Evolutionary conservation across 2,113 vertebrate genomes (phyloP).

Genomic region (Dolichotis patagonum): DNA sequence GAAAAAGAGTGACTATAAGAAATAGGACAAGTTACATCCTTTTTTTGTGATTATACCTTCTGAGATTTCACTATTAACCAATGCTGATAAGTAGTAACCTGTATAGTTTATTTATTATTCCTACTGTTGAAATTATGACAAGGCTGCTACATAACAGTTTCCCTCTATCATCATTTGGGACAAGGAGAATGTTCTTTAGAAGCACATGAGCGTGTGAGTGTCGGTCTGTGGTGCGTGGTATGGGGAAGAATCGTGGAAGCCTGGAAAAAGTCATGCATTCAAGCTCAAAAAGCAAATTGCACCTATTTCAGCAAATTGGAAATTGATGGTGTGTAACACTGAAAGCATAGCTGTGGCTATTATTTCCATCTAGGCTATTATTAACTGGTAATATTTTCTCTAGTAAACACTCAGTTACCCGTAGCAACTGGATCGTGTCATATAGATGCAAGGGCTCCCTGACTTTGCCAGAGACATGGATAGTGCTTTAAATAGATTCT

Average conservation of each 20-base stretch:
- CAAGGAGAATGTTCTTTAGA: conserved; percentile 66
- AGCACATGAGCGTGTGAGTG: conserved; percentile 57
- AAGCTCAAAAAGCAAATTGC: conserved; percentile 77
- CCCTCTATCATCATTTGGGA: conserved; percentile 61
- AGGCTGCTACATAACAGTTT: conserved; percentile 38
- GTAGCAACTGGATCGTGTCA: conserved; percentile 76
- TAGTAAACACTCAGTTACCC: conserved; percentile 77
- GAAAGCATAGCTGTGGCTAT: conserved; percentile 75
- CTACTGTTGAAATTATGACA: conserved; percentile 61
- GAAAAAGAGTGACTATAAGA: conserved; percentile 51
- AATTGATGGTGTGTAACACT: conserved; percentile 82
- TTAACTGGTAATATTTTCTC: conserved; percentile 82
- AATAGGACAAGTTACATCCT: conserved; percentile 60
- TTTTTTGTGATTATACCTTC: conserved; percentile 33
- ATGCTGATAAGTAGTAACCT: conserved; percentile 64
- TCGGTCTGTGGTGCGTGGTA: conserved; percentile 55
- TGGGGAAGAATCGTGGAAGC: conserved; percentile 43
- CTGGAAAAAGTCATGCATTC: conserved; percentile 78
- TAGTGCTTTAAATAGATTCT: conserved; percentile 63
- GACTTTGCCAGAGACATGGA: conserved; percentile 57
- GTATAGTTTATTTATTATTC: conserved; percentile 72
- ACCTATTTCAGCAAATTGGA: conserved; percentile 83
- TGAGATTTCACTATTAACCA: conserved; percentile 58
- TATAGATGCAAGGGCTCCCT: conserved; percentile 57
- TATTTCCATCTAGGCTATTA: conserved; percentile 82